Evolutionary conservation across 2,113 vertebrate genomes (phyloP), one percentile per base, ranked within the genome.

Genomic region (Coreoperca whiteheadi): DNA sequence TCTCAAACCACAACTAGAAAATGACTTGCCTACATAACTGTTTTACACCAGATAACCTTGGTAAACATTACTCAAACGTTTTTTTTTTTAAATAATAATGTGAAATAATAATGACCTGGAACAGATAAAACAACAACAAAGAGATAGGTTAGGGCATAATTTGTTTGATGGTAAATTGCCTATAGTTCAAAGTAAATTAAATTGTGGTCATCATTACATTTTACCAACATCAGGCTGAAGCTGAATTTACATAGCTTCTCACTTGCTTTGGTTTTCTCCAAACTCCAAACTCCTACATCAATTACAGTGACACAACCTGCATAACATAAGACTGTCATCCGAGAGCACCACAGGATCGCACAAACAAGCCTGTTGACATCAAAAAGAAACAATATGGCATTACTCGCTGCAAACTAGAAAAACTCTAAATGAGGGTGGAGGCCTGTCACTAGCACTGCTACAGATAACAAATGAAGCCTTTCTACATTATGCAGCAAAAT

Each of bases 1-100:
- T 61, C 32, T 61, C 32, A 41, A 79, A 82, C 43, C 69, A 85
- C 63, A 69, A 87, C 34, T 32, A 50, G 8, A 50, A 61, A 72
- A 28, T 12, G 14, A n/a, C 16, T 25, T 41, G 50, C 28, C 53
- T 59, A 41, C 16, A 41, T n/a, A 56, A 23, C 12, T 14, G 11
- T 67, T 46, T 48, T 37, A 54, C 23, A 54, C 2, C 2, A 14
- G 51, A 41, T 6, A 46, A 8, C 18, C 8, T 60, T 37, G 34
- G 43, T 28, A 30, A 71, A 73, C 50, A 25, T 30, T 25, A 14
- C 3, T 73, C n/a, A 66, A n/a, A 15, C 50, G 28, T 63, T 46
- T 77, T 59, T 63, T 46, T 77, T 59, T 1, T 39, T 9, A 39
- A 3, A 37, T 16, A 65, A 34, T 50, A 30, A 4, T 63, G n/a